Conservation (phyloP, 2,888 invertebrate genomes). For the Apamea monoglypha region DNA sequence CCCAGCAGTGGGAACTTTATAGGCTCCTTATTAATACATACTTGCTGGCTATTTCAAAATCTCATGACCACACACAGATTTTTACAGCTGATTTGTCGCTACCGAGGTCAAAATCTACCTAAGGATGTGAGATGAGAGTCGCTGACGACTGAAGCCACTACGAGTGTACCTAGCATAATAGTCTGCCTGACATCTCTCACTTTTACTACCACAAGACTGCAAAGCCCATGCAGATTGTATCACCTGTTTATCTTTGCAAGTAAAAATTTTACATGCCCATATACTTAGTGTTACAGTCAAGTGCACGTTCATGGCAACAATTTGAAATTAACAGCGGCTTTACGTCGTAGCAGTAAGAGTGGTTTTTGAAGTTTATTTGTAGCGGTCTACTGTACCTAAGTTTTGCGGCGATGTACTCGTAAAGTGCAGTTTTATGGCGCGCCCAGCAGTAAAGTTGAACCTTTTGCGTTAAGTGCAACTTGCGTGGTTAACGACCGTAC, state of each 20-base stretch:
- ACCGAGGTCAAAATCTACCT: too few species aligned
- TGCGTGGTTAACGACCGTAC: constrained; percentile 59
- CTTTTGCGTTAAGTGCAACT: constrained; percentile 69
- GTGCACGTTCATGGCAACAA: neutral
- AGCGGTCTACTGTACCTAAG: constrained; percentile 51
- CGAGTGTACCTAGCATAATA: neutral
- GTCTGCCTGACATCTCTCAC: constrained; percentile 5
- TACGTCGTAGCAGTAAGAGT: neutral
- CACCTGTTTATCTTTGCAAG: constrained; percentile 34
- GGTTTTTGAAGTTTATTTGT: neutral
- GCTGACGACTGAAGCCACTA: too few species aligned
- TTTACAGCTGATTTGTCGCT: neutral
- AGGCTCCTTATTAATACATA: neutral
- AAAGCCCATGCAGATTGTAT: constrained; percentile 18
- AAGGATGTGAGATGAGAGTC: neutral
- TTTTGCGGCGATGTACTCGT: constrained; percentile 69
- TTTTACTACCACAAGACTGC: constrained; percentile 7
- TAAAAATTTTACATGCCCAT: constrained; percentile 40
- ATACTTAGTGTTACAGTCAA: constrained; percentile 33
- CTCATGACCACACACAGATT: too few species aligned
- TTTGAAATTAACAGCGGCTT: neutral
- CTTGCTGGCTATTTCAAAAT: neutral
- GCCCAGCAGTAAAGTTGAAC: constrained; percentile 70
- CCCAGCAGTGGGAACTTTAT: too few species aligned
- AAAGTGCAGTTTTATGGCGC: constrained; percentile 77